Base-by-base conservation (phyloP, 2,797 vertebrate species). In the Australoheros facetus region DNA sequence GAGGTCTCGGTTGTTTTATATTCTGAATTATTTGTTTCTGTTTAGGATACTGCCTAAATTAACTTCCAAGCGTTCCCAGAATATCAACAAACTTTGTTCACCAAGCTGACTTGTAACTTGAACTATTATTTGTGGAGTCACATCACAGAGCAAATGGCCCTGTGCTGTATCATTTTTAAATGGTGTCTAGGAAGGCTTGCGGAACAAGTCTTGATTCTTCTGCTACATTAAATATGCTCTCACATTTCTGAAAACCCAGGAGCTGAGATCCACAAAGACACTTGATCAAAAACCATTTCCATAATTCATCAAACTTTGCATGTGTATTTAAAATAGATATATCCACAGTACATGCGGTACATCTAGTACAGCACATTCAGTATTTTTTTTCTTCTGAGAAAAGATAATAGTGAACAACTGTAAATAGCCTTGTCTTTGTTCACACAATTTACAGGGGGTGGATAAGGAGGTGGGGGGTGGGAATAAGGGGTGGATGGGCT, bases 41-140 rank as follows among this genome's bases (percentile, higher is more conserved):
- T 77, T 64, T 26, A 34, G 72, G 28, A 17, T 45, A 39, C 16
- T 56, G n/a, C n/a, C 34, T 12, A 76, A 72, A 72, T 72, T 59
- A 45, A 53, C 30, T 73, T 53, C n/a, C 28, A n/a, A 11, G 4
- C 14, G 2, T 56, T 74, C 53, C 48, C 48, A 56, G n/a, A 37
- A 69, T 56, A 55, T 56, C 48, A 62, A 14, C 32, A 71, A 69
- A 2, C 3, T 69, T 69, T 48, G 45, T 51, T 69, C 30, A 69
- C 39, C 19, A 30, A 13, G 16, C 42, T 69, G 16, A 51, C 42
- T 51, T 66, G 42, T 69, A 30, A 30, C 51, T 69, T 69, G 26
- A 69, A 13, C 42, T 19, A 30, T 16, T 10, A 30, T 51, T 69
- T 51, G 64, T 16, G 19, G 26, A 51, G 64, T 69, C 42, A 13